Base-by-base conservation (phyloP, 2,113 vertebrate species). In the Apus apus region DNA sequence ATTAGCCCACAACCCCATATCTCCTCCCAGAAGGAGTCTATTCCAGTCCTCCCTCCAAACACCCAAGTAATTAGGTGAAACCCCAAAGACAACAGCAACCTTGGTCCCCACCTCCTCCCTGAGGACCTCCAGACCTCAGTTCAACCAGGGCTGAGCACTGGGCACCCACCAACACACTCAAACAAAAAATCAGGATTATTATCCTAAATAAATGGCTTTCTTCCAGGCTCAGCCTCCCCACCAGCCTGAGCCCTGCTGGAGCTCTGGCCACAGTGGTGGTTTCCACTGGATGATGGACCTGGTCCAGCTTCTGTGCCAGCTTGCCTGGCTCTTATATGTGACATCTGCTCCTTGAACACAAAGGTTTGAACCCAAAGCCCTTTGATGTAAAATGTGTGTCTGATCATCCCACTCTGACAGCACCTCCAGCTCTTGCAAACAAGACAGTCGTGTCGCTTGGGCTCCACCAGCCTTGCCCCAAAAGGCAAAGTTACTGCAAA, bases 371-470 rank as follows among this genome's bases (percentile, higher is more conserved):
- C 50, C 27, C 25, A 2, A 51, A 71, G 29, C 34, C 48, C 46
- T 79, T 11, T 25, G 53, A 13, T 56, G 20, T 29, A 50, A 66
- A 57, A 65, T 0, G 11, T 3, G 2, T 8, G 50, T 78, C 66
- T 70, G 70, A 81, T 40, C 56, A 43, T 13, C 54, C 2, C 36
- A 2, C 30, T 64, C 23, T 16, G 34, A 15, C 11, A 38, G 29
- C 77, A 9, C 38, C 73, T 65, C n/a, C 57, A 74, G 77, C 4
- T 76, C 81, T 77, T 6, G 0, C n/a, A 72, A 54, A 79, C 56
- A 29, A 58, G 50, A 10, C n/a, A 7, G 32, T 18, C 4, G 2
- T 2, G 4, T 30, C 0, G 0, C 25, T 14, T 0, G 13, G 60
- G 16, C 18, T 60, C 18, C 2, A 1, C 1, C 3, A 56, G 36